Evolutionary conservation across 2,888 invertebrate species (phyloP), one percentile per base, ranked within the genome.

Genomic region (Tuberolachnus salignus): DNA sequence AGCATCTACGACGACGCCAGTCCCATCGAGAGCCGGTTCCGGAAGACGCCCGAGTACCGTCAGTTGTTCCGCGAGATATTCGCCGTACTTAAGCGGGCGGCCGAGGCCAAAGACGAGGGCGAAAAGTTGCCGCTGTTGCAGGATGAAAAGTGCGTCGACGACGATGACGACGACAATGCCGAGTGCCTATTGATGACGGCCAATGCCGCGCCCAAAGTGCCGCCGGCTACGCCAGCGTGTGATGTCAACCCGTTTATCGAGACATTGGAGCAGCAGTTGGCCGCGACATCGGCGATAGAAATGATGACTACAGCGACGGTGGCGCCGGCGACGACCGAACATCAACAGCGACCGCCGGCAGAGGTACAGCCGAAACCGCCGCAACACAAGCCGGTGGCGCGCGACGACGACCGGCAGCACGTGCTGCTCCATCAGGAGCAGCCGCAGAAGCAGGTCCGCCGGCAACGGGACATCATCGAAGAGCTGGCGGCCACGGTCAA

Each of bases 41-140:
- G 92, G 21, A 92, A 93, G 85, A 89, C 92, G 44, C 94, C 94
- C 0, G 93, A 94, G 84, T 93, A 94, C 84, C 88, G 92, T 4
- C 91, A 91, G 83, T 85, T 94, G 9, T 94, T 94, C 85, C 91
- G 92, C 83, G 94, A 94, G 85, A 94, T 94, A 81, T 94, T 94
- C 85, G 90, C 90, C 26, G 92, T 93, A 11, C 86, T 94, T 19
- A 94, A 94, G 85, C 91, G 93, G 83, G 93, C 94, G 0, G 93
- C 93, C 1, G 92, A 92, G 83, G 92, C 92, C 81, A 93, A 93
- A 84, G 92, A 92, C 81, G 92, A 92, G 82, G 92, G 92, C 34
- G 93, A 93, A 83, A 91, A 91, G 83, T 86, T 92, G 49, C 92
- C 93, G 0, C 85, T 92, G 2, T 85, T 92, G 66, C 67, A 75